Evolutionary conservation across 2,113 vertebrate genomes (phyloP).

Genomic region (Podarcis raffonei): DNA sequence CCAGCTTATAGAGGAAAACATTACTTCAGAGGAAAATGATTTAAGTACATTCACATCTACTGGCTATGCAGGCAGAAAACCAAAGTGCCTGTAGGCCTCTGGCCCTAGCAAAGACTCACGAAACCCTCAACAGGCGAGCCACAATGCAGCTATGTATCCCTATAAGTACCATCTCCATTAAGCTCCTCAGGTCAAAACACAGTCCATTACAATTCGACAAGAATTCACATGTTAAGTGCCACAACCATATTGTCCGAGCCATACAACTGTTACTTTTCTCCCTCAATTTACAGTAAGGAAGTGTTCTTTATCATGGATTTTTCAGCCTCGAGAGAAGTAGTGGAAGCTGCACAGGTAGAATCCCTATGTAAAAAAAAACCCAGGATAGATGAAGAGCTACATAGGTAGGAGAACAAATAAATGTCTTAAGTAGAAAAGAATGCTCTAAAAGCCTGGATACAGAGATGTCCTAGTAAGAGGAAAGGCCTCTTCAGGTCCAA

Average conservation of each 20-base stretch:
- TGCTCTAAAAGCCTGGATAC: background rate
- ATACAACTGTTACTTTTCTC: background rate
- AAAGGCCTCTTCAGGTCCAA: background rate
- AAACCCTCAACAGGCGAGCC: no score
- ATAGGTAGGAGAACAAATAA: background rate
- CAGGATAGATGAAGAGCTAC: background rate
- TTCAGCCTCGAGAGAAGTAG: background rate
- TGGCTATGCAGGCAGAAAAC: background rate
- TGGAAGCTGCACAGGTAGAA: background rate
- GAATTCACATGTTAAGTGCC: background rate
- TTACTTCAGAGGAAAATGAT: background rate
- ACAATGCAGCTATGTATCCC: background rate
- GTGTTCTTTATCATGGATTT: background rate
- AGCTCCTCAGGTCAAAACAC: background rate
- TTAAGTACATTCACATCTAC: background rate
- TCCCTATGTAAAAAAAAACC: background rate
- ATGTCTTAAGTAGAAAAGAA: background rate
- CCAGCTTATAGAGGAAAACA: background rate
- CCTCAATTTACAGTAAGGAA: background rate
- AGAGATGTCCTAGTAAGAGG: background rate
- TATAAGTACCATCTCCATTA: background rate
- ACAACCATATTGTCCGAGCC: background rate
- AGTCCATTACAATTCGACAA: background rate
- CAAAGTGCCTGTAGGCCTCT: background rate
- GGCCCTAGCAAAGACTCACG: background rate